A percentile compares a stretch with the other conserved stretches of the same genome.
These are phyloP conservation scores for Antrozous pallidus DNA, from an alignment of 2,797 vertebrate genomes.

Conservation along the genomic window DNA sequence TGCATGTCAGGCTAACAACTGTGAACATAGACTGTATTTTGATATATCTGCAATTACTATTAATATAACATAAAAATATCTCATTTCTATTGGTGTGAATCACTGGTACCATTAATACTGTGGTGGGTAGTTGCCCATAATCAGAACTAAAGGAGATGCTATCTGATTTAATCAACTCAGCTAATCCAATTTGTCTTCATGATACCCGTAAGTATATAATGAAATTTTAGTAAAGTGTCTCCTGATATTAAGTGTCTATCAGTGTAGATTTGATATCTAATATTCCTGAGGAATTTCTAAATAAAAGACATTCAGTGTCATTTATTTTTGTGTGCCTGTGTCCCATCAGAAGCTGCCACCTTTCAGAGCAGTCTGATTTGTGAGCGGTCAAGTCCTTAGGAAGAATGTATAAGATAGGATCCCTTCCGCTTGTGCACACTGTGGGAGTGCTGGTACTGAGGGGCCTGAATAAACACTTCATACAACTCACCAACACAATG, in stretches of 20 bases:
- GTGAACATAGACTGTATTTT: background rate
- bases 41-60: background rate
- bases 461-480: background rate
- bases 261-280: background rate
- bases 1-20: background rate
- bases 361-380: background rate
- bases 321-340: background rate
- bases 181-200: background rate
- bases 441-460: background rate
- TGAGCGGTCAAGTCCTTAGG: background rate
- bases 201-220: background rate
- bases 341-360: background rate
- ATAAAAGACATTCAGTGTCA: background rate
- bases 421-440: background rate
- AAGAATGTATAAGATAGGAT: background rate
- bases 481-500: background rate
- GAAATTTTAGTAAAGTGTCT: background rate
- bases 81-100: background rate
- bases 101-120: background rate
- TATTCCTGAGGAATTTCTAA: background rate
- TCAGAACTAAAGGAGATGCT: background rate
- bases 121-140: background rate
- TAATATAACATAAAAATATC: background rate
- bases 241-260: background rate
- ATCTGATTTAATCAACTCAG: background rate